Percentiles rank a stretch among this genome's conserved stretches.
These are phyloP conservation scores for Trichomalopsis sarcophagae DNA, from an alignment of 1,140 invertebrate genomes.

Conservation along the genomic window DNA sequence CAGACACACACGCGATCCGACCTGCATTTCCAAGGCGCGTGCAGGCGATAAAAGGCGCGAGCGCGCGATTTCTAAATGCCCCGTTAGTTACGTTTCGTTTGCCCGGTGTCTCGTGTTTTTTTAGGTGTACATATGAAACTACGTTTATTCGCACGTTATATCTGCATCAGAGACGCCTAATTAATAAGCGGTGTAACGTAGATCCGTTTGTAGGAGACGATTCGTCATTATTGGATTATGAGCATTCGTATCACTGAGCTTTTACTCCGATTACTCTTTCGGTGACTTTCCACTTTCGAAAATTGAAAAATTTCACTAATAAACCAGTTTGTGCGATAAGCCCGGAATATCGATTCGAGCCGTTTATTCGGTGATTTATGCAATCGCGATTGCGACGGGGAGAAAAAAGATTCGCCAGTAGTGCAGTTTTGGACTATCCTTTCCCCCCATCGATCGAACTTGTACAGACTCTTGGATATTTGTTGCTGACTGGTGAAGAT, in stretches of 20 bases:
- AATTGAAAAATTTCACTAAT: not conserved
- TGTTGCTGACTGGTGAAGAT: no score
- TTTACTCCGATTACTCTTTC: not conserved
- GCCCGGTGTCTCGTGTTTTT: conserved; percentile 25
- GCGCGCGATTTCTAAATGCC: conserved; percentile 54
- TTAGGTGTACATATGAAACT: not conserved
- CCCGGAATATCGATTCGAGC: not conserved
- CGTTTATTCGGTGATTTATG: not conserved
- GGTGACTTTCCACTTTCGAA: not conserved
- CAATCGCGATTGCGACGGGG: not conserved
- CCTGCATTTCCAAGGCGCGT: conserved; percentile 10
- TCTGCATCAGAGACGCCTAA: not conserved
- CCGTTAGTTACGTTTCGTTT: conserved; percentile 47
- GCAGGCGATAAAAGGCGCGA: conserved; percentile 9
- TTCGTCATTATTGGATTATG: no score
- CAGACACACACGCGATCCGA: not conserved
- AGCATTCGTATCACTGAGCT: not conserved
- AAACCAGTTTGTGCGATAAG: not conserved
- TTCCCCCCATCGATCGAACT: no score
- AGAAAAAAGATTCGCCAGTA: no score
- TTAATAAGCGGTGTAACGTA: not conserved
- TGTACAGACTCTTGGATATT: no score
- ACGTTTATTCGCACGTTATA: not conserved
- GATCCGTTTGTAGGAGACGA: no score
- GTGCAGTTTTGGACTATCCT: no score